Evolutionary conservation across 1,140 invertebrate genomes (phyloP).

Genomic region (Luehdorfia chinensis): DNA sequence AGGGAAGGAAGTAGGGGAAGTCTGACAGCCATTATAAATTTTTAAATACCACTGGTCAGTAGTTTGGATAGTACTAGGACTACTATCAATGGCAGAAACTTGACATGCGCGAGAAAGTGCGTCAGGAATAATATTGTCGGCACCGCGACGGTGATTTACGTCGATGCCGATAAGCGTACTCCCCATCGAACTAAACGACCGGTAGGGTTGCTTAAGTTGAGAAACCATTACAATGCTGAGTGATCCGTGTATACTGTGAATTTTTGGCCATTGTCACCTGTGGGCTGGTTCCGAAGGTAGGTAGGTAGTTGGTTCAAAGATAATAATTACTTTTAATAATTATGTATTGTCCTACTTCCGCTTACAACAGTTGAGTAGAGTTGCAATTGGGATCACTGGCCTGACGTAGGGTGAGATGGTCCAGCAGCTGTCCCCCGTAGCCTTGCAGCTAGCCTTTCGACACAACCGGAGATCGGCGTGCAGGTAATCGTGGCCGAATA

Average conservation of each 20-base stretch:
- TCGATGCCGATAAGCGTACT: slow-evolving; percentile 29
- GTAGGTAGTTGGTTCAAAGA: too few relatives aligned
- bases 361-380: too few relatives aligned
- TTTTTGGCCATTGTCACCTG: slow-evolving; percentile 24
- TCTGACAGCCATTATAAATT: slow-evolving; percentile 17
- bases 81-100: slow-evolving; percentile 10
- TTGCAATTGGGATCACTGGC: too few relatives aligned
- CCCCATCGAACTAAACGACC: slow-evolving; percentile 39
- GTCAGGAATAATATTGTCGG: slow-evolving; percentile 39
- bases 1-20: slow-evolving; percentile 1
- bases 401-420: too few relatives aligned
- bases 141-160: slow-evolving; percentile 40
- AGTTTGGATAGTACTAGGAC: background rate
- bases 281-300: too few relatives aligned
- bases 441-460: too few relatives aligned
- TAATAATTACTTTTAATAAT: too few relatives aligned
- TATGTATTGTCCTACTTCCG: too few relatives aligned
- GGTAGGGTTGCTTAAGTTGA: slow-evolving; percentile 43
- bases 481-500: too few relatives aligned
- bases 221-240: slow-evolving; percentile 34
- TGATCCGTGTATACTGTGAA: slow-evolving; percentile 34
- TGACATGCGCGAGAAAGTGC: slow-evolving; percentile 25
- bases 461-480: too few relatives aligned
- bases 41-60: slow-evolving; percentile 26
- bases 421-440: too few relatives aligned